Evolutionary conservation across 2,888 invertebrate species (phyloP).

Genomic region (Aphodius sticticus): DNA sequence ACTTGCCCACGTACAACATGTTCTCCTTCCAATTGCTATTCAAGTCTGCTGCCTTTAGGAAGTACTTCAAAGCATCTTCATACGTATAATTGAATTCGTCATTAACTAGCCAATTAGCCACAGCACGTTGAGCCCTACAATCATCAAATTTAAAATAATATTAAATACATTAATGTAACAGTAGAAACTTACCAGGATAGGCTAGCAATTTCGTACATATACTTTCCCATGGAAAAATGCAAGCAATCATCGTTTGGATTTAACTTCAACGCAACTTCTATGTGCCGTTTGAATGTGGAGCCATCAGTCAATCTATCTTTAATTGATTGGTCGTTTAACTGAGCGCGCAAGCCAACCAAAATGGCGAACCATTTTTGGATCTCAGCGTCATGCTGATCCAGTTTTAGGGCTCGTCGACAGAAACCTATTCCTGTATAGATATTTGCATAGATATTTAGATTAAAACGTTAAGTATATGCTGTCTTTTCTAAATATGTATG

Average conservation of each 20-base stretch:
- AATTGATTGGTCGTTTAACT: slow-evolving; percentile 65
- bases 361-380: slow-evolving; percentile 82
- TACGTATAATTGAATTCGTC: slow-evolving; percentile 69
- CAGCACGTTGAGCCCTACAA: slow-evolving; percentile 62
- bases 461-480: not conserved
- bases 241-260: slow-evolving; percentile 69
- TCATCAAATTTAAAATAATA: not conserved
- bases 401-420: not conserved
- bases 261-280: slow-evolving; percentile 69
- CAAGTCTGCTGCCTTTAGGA: slow-evolving; percentile 64
- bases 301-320: slow-evolving; percentile 74
- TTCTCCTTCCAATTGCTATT: slow-evolving; percentile 68
- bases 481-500: too few species aligned
- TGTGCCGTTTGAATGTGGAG: slow-evolving; percentile 71
- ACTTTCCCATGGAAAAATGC: slow-evolving; percentile 75
- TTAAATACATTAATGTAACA: not conserved
- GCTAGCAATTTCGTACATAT: slow-evolving; percentile 68
- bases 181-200: slow-evolving; percentile 56
- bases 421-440: not conserved
- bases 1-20: slow-evolving; percentile 65
- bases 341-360: slow-evolving; percentile 65
- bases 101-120: slow-evolving; percentile 70
- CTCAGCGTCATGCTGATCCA: slow-evolving; percentile 57
- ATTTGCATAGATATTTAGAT: not conserved
- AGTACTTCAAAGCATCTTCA: slow-evolving; percentile 68